A percentile compares a stretch with the other conserved stretches of the same genome.
These are phyloP conservation scores for Oeneis ivallda DNA, from an alignment of 2,888 invertebrate genomes.

Conservation along the genomic window DNA sequence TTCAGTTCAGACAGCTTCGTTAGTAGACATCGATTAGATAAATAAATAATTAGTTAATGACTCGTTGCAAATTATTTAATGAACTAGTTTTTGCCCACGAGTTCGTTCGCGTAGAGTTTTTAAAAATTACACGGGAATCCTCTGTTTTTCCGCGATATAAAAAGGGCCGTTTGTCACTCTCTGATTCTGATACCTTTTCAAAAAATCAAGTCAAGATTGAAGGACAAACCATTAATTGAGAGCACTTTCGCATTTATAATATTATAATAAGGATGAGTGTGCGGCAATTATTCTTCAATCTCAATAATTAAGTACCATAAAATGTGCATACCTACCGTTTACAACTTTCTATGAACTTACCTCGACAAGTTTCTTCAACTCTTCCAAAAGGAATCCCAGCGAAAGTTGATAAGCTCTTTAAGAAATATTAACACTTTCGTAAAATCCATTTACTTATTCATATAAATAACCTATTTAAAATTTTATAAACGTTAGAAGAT, in stretches of 20 bases:
- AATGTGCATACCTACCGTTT: background rate
- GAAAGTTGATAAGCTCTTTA: background rate
- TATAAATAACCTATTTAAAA: background rate
- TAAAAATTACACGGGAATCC: too few species aligned
- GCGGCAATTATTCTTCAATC: background rate
- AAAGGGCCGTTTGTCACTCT: background rate
- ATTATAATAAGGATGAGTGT: too few species aligned
- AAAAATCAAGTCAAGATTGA: too few species aligned
- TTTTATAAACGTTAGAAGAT: background rate
- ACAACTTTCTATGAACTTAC: conserved; percentile 3
- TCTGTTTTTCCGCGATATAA: background rate
- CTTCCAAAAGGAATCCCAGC: background rate
- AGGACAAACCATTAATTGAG: too few species aligned
- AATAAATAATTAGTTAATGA: too few species aligned
- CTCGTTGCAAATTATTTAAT: too few species aligned
- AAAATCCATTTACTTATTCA: background rate
- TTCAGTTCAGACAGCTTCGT: too few species aligned
- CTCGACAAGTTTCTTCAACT: conserved; percentile 5
- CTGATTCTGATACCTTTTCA: too few species aligned
- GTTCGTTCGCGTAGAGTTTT: too few species aligned
- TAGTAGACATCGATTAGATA: too few species aligned
- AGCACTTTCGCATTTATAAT: too few species aligned
- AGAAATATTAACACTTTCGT: conserved; percentile 7
- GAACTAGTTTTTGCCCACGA: too few species aligned
- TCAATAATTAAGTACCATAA: conserved; percentile 1